Evolutionary conservation across 2,797 vertebrate species (phyloP), one percentile per base, ranked within the genome.

Genomic region (Eospalax fontanierii): DNA sequence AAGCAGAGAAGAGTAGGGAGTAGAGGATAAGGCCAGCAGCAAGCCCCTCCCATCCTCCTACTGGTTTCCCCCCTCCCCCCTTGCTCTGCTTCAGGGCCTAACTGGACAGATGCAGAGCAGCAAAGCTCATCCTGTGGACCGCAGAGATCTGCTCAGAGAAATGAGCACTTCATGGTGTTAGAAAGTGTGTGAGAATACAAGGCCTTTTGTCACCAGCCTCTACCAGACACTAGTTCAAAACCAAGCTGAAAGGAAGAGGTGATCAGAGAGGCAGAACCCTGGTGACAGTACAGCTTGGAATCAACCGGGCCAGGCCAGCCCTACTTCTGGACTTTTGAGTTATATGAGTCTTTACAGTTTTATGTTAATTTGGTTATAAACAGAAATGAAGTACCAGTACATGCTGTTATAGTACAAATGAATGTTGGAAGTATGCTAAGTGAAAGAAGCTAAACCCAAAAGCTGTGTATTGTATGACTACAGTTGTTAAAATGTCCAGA

Each of bases 391-490:
- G n/a, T n/a, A n/a, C n/a, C n/a, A n/a, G n/a, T n/a, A n/a, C n/a
- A n/a, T n/a, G n/a, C n/a, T 82, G 43, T 38, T 10, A 21, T 18
- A 43, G 2, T 30, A 0, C 35, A 7, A 11, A 1, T 16, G 66
- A 24, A 33, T 66, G 30, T 70, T 87, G 0, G n/a, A 57, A 12
- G 4, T 54, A 11, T 59, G 10, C 38, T 33, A 11, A 54, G 57
- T 18, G 12, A 30, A 15, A 80, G 87, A 30, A 35, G 28, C 71
- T 28, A 33, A 65, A 26, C 6, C 4, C 16, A 14, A 35, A 11
- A 18, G 10, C 22, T 10, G 2, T 9, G 4, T 0, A 5, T 70
- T 0, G 2, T 15, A 2, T 43, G 3, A 40, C 19, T 19, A 21
- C 26, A 12, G 65, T 61, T 7, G 3, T 28, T 2, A 22, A 40